These are phyloP conservation scores for Gryllus longicercus DNA, from an alignment of 2,888 invertebrate genomes.

Conservation along the genomic window DNA sequence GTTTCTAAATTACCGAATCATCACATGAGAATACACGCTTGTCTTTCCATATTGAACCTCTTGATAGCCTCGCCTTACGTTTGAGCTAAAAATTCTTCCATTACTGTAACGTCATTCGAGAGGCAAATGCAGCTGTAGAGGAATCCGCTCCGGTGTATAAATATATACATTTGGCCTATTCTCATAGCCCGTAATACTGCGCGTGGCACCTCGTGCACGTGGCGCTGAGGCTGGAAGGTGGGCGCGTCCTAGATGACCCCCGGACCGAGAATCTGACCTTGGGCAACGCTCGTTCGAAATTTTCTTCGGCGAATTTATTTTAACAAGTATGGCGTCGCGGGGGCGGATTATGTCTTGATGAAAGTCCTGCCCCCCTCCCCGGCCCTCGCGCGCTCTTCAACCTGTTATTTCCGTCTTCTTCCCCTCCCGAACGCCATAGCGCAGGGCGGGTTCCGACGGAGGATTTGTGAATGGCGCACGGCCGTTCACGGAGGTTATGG, in stretches of 20 bases:
- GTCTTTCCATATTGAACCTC: neutral
- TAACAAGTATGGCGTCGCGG: neutral
- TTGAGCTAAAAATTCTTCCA: neutral
- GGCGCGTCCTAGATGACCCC: neutral
- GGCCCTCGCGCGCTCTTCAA: neutral
- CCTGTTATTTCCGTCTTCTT: neutral
- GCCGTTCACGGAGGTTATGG: neutral
- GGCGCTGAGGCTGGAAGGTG: neutral
- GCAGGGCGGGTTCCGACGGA: neutral
- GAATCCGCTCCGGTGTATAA: neutral
- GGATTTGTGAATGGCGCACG: neutral
- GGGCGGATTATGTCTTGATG: slow-evolving; percentile 11
- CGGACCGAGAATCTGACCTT: neutral
- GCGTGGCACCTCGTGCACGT: neutral
- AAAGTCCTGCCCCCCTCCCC: neutral
- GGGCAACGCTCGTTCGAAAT: neutral
- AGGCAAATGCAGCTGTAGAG: neutral
- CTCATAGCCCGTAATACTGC: neutral
- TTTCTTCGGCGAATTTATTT: slow-evolving; percentile 4
- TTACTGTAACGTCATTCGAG: neutral
- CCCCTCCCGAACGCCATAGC: neutral
- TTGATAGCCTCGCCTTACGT: neutral
- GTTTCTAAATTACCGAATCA: no score
- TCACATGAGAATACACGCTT: no score
- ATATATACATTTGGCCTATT: neutral